Evolutionary conservation across 2,888 invertebrate species (phyloP), one percentile per base, ranked within the genome.

Genomic region (Raillietiella orientalis): DNA sequence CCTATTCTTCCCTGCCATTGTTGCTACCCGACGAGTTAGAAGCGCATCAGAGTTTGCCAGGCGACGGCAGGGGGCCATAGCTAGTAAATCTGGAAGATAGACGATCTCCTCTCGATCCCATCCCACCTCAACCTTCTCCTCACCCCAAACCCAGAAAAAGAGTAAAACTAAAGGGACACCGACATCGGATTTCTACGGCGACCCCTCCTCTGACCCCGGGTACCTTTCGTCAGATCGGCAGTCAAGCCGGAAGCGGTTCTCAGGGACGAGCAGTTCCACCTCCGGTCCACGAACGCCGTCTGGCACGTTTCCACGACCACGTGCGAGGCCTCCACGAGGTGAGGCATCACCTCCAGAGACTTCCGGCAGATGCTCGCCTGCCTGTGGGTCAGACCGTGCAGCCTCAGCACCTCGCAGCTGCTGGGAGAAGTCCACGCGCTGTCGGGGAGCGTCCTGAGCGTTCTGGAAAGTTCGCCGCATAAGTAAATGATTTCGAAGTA

Each of bases 181-280:
- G 16, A 23, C 6, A 5, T 8, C 9, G 10, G 28, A 28, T 28
- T 10, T 6, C 9, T 27, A n/a, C 6, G 9, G 9, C 15, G 29
- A n/a, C 5, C 29, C 29, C 11, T 29, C 12, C 8, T 12, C 16
- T 4, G 12, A n/a, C n/a, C 13, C 33, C 41, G 37, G n/a, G n/a
- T 43, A 71, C 74, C 72, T 49, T 64, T 58, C 2, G 65, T 59
- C 33, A 74, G 49, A 44, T 75, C 74, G 5, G 66, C 62, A n/a
- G 63, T 56, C 35, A 62, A 58, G 36, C 55, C 54, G 1, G 74
- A 74, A 2, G 69, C 67, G 13, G 52, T 51, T 21, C 56, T 55
- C 27, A 71, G 55, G 23, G 67, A 63, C 30, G 69, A 66, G 47
- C 74, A 75, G 49, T 75, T 74, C 74, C 74, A 75, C 30, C 72